Conservation (phyloP, 2,797 vertebrate species). For the Apogon talboti region DNA sequence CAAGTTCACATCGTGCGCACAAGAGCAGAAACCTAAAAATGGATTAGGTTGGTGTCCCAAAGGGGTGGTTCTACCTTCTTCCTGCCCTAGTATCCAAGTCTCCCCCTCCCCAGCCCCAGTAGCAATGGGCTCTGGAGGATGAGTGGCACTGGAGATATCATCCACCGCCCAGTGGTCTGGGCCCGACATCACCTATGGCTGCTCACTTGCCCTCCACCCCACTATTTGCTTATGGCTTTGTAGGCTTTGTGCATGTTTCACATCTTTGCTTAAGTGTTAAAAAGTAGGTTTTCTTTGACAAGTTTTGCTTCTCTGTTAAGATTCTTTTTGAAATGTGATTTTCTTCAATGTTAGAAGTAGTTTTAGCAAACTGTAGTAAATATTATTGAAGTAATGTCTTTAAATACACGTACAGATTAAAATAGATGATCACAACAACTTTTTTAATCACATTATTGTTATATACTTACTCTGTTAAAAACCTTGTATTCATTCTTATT, state of each 20-base stretch:
- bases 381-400: background rate
- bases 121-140: slow-evolving; percentile 68
- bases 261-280: slow-evolving; percentile 59
- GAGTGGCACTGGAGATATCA: slow-evolving; percentile 82
- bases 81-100: slow-evolving; percentile 61
- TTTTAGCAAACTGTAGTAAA: slow-evolving; percentile 9
- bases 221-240: slow-evolving; percentile 72
- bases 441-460: background rate
- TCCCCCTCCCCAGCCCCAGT: slow-evolving; percentile 17
- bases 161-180: slow-evolving; percentile 59
- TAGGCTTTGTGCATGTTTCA: slow-evolving; percentile 82
- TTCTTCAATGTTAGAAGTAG: slow-evolving; percentile 3
- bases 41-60: slow-evolving; percentile 72
- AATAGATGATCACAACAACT: background rate
- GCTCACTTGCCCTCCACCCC: slow-evolving; percentile 63
- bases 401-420: background rate
- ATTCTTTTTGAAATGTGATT: slow-evolving; percentile 46
- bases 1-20: slow-evolving; percentile 80
- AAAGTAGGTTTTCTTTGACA: slow-evolving; percentile 63
- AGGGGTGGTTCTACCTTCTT: slow-evolving; percentile 57
- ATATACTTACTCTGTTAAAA: slow-evolving; percentile 11
- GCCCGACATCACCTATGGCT: slow-evolving; percentile 67
- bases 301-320: slow-evolving; percentile 41
- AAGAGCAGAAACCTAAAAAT: slow-evolving; percentile 81
- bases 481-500: slow-evolving; percentile 19